Evolutionary conservation across 2,888 invertebrate genomes (phyloP).

Genomic region (Malthinus flaveolus): DNA sequence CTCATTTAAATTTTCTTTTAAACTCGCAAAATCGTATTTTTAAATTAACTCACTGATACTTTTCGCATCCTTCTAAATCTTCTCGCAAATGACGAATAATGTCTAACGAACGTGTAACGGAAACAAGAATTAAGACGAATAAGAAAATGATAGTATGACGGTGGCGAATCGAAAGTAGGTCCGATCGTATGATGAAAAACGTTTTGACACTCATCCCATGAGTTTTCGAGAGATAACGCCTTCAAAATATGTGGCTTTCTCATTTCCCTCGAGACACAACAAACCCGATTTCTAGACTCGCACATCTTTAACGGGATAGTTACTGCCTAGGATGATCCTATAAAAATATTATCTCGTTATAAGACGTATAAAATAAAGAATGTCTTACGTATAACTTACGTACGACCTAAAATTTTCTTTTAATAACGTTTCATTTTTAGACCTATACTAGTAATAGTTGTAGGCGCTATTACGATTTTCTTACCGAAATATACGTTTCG

Average conservation of each 20-base stretch:
- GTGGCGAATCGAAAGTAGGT: conserved; percentile 22
- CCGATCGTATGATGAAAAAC: conserved; percentile 42
- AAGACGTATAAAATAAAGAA: conserved; percentile 21
- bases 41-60: too few species aligned
- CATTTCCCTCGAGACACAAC: conserved; percentile 50
- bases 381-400: conserved; percentile 20
- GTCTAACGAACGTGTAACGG: background rate
- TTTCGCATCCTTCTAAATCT: too few species aligned
- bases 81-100: too few species aligned
- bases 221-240: conserved; percentile 47
- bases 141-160: conserved; percentile 3
- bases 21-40: too few species aligned
- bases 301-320: conserved; percentile 49
- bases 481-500: too few species aligned
- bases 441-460: conserved; percentile 6
- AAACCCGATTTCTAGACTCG: conserved; percentile 47
- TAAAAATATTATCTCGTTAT: conserved; percentile 46
- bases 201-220: conserved; percentile 44
- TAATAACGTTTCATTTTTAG: conserved; percentile 1
- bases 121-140: background rate
- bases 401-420: conserved; percentile 4
- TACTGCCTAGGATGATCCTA: conserved; percentile 47
- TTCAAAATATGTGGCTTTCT: conserved; percentile 47
- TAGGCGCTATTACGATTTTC: background rate
- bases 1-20: too few species aligned